These are phyloP conservation scores for Fregetta grallaria DNA, from an alignment of 2,113 vertebrate species.

Conservation along the genomic window DNA sequence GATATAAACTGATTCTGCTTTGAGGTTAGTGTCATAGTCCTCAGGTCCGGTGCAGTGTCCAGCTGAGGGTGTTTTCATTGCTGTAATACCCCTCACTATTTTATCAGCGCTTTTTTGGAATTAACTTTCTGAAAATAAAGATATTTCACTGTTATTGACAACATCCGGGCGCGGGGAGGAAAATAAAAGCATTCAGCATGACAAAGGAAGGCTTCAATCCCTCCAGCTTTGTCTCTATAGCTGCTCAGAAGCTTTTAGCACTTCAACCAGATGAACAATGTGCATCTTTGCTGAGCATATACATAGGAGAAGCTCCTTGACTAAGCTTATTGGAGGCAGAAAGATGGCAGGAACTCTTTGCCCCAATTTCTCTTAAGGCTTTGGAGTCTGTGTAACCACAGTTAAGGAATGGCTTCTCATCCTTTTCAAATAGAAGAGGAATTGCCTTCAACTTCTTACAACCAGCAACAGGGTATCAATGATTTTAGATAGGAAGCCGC, in stretches of 20 bases:
- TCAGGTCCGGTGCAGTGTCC: not conserved
- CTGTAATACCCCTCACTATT: not conserved
- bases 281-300: not conserved
- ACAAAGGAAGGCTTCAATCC: not conserved
- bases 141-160: not conserved
- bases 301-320: not conserved
- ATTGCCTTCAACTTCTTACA: not conserved
- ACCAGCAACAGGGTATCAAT: not conserved
- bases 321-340: not conserved
- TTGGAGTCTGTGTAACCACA: not conserved
- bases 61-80: not conserved
- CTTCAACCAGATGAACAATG: not conserved
- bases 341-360: not conserved
- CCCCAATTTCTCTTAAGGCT: not conserved
- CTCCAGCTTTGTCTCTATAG: not conserved
- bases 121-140: not conserved
- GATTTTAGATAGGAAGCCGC: not conserved
- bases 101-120: not conserved
- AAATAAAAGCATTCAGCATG: not conserved
- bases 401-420: not conserved
- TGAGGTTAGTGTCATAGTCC: not conserved
- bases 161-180: not conserved
- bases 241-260: not conserved
- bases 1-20: not conserved
- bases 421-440: not conserved